A percentile compares a stretch with the other conserved stretches of the same genome.
phyloP scores from a whole-genome alignment of 1,140 invertebrate species.

The Drosophila mojavensis region DNA sequence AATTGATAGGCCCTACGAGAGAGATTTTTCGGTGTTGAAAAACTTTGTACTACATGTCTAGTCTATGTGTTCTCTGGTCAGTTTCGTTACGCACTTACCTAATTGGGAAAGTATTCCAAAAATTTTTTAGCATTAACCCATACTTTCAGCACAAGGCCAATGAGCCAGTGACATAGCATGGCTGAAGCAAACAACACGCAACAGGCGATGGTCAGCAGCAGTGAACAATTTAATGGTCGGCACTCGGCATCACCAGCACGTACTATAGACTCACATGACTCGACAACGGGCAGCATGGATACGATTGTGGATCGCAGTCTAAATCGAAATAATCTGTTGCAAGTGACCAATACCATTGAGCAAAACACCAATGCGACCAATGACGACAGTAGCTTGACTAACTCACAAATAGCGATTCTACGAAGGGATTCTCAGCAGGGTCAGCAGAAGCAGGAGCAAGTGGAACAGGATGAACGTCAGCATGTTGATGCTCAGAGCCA shows the following conservation, averaged over 20 bases:
- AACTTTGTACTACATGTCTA: no score
- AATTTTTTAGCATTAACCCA: constrained; percentile 9
- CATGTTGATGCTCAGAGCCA: constrained; percentile 77
- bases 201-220: constrained; percentile 19
- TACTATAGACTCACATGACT: constrained; percentile 81
- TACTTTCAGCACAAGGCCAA: constrained; percentile 26
- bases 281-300: constrained; percentile 78
- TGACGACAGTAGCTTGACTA: constrained; percentile 63
- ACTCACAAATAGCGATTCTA: constrained; percentile 74
- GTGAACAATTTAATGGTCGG: constrained; percentile 56
- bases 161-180: constrained; percentile 52
- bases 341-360: constrained; percentile 61
- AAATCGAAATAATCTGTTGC: constrained; percentile 66
- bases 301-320: constrained; percentile 78
- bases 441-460: constrained; percentile 27
- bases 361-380: constrained; percentile 74
- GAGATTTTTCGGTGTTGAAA: no score
- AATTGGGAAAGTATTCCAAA: constrained; percentile 15
- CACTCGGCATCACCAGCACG: constrained; percentile 79
- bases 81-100: no score
- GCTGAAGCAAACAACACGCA: constrained; percentile 49
- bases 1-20: no score
- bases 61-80: no score
- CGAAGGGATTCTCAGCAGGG: constrained; percentile 32
- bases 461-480: constrained; percentile 49